Base-by-base conservation (phyloP, 2,888 invertebrate genomes). In the Xylophagus ater region DNA sequence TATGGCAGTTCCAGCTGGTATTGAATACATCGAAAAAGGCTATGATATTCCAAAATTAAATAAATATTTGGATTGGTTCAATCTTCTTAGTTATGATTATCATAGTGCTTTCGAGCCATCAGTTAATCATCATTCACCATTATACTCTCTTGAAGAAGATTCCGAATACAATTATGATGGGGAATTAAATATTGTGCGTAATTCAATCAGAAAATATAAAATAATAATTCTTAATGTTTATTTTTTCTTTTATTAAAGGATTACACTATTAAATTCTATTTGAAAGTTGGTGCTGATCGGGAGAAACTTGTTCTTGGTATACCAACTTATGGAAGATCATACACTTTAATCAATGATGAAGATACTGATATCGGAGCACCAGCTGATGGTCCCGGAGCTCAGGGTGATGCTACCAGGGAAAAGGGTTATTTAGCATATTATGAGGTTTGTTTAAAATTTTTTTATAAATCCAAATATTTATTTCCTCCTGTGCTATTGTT, bases 1-100 rank as follows among this genome's bases (percentile, higher is more conserved):
- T 5, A 89, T 93, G 81, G 93, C 93, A 9, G 88, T 93, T 20
- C 92, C 92, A 0, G 92, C 92, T 2, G 92, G 92, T 15, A 82
- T 87, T 50, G 88, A 92, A 58, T 89, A 90, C 57, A 84, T 93
- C 49, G 82, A 89, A 57, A 88, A 90, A 58, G 93, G 93, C 46
- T 94, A 89, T 59, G 92, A 94, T 53, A 74, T 94, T 40, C 81
- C 82, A 44, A 81, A 81, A 51, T 66, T 94, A 40, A 86, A 87
- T 60, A 81, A 79, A 78, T 79, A 89, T 60, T 66, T 90, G 50
- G 92, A 92, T 66, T 92, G 92, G 76, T 82, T 92, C 72, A 92
- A 92, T 66, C 72, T 92, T 44, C 66, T 92, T 20, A 82, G 87
- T 4, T 92, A 92, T 63, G 92, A 92, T 62, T 92, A 90, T 60